Base-by-base conservation (phyloP, 2,113 vertebrate species). In the Ptilonorhynchus violaceus region DNA sequence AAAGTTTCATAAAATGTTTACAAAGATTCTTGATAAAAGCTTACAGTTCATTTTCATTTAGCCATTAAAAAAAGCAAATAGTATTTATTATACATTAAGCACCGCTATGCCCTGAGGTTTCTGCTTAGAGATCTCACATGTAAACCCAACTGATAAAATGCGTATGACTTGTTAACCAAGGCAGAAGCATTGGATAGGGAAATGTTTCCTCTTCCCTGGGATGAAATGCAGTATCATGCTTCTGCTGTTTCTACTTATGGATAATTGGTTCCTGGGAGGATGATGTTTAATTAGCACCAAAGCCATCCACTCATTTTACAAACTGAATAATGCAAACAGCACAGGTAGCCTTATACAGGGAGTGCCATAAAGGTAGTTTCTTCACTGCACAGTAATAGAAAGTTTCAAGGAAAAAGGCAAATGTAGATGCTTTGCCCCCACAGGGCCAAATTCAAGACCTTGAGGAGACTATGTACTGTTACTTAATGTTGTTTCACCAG, bases 71-170 rank as follows among this genome's bases (percentile, higher is more conserved):
- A 93, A 67, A 6, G 14, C 79, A 88, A 96, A 90, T 19, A 90
- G 30, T 66, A 93, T 79, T 92, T 95, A 91, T 88, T 94, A 93
- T 62, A 87, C 69, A 66, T 92, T 73, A 87, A 83, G 68, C 24
- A 50, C n/a, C 39, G 59, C 35, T 77, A 52, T 70, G 63, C 77
- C 94, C 67, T 52, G 35, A 94, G 79, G 88, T 87, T 87, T 62
- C 80, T 81, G 73, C 85, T 94, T 56, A 72, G 37, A 91, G 85
- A 28, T 91, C 44, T 81, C 73, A 33, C 52, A 75, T 39, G 22
- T 56, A 92, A 92, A 78, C 28, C 28, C 2, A 1, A 67, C 42
- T 37, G 37, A 72, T 86, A 88, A 96, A 93, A 93, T 21, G 44
- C 73, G 22, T 70, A 15, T 5, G 9, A 93, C 35, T 91, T 22